A percentile compares a stretch with the other conserved stretches of the same genome.
These are phyloP conservation scores for Muscina levida DNA, from an alignment of 2,888 invertebrate genomes.

Conservation along the genomic window DNA sequence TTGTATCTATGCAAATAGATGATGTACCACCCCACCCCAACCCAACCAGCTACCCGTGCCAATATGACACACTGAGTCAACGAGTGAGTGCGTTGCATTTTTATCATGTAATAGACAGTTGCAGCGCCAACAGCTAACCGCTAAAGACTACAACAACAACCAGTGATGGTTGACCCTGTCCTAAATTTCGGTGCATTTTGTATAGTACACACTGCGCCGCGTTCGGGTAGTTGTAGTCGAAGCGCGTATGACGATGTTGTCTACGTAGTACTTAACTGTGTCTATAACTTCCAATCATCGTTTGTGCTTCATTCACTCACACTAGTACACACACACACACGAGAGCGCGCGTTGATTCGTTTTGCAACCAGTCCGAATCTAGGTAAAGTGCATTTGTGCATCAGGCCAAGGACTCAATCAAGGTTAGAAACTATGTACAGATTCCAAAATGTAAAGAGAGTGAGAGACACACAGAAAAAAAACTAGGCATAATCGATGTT, in stretches of 20 bases:
- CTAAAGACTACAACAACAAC: neutral
- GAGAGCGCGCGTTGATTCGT: neutral
- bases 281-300: constrained; percentile 8
- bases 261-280: constrained; percentile 15
- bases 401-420: constrained; percentile 60
- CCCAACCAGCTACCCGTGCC: no score
- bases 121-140: no score
- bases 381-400: constrained; percentile 59
- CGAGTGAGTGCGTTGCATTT: neutral
- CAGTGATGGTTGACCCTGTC: constrained; percentile 57
- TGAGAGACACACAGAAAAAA: no score
- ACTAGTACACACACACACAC: neutral
- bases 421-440: constrained; percentile 42
- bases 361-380: constrained; percentile 34
- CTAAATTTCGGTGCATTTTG: constrained; percentile 46
- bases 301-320: neutral
- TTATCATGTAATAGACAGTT: constrained; percentile 10
- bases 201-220: no score
- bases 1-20: no score
- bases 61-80: neutral
- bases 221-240: neutral
- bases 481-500: no score
- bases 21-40: no score
- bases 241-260: neutral
- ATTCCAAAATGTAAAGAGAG: neutral